Base-by-base conservation (phyloP, 1,140 invertebrate species). In the Cherax destructor region DNA sequence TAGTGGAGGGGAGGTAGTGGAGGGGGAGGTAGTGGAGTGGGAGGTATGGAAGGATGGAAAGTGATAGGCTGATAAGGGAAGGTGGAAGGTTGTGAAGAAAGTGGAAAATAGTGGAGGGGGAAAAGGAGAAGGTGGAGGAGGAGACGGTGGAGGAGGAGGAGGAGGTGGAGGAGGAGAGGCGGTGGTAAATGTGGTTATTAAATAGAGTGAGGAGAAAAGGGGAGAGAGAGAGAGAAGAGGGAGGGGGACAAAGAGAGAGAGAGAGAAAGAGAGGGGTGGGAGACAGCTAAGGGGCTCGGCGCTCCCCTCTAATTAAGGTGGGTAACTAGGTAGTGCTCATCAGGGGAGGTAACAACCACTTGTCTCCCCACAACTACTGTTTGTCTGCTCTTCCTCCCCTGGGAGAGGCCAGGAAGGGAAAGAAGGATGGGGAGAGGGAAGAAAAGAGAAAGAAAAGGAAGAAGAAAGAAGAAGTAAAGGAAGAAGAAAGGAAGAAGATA, bases 161-260 rank as follows among this genome's bases (percentile, higher is more conserved):
- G 74, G 65, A 50, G 83, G 74, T 61, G 61, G 83, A 85, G 61
- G 61, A 65, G 24, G 41, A 50, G 83, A n/a, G 83, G 49, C 10
- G 21, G 83, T 21, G 83, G 56, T 61, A 49, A 52, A 49, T 41
- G 41, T 16, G 76, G 49, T 52, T 16, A 86, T 0, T 21, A 47
- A 56, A 83, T 5, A 83, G 56, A 61, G 52, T 4, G 52, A 24
- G n/a, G 16, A 41, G n/a, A 24, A 18, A 81, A 24, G 30, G 49
- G 24, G 56, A 61, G 56, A 61, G 61, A 21, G 61, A 69, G 41
- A 21, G 56, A 56, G 61, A 47, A 41, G 41, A 41, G 30, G 41
- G 24, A 41, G 52, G 49, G 78, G 52, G n/a, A 50, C 47, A 24
- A n/a, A 18, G 47, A 30, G 41, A 65, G 3, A 13, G 49, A 41